Conservation (phyloP, 2,888 invertebrate genomes). For the Dasypolia templi region DNA sequence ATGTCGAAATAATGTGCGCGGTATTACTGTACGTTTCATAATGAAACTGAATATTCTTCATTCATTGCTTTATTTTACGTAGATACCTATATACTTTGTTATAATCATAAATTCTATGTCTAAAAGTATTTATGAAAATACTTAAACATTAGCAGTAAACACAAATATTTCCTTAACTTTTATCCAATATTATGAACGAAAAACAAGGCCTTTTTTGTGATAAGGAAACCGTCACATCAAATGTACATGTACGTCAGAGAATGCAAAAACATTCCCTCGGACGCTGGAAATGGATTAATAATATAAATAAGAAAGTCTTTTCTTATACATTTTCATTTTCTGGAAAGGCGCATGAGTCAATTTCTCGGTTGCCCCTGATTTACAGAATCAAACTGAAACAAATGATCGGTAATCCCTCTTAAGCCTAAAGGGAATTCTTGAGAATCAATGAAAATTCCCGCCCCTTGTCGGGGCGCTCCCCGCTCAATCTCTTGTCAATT, state of each 20-base stretch:
- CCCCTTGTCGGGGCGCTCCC: conserved; percentile 55
- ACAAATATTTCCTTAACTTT: background rate
- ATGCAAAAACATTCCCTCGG: conserved; percentile 42
- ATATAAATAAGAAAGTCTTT: conserved; percentile 42
- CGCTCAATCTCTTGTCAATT: conserved; percentile 70
- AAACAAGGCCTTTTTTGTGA: background rate
- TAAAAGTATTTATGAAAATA: background rate
- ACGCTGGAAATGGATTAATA: conserved; percentile 37
- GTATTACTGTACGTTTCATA: conserved; percentile 35
- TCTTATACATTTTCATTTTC: conserved; percentile 52
- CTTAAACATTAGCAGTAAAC: background rate
- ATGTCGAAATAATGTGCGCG: conserved; percentile 31
- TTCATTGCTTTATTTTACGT: background rate
- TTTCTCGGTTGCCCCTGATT: conserved; percentile 57
- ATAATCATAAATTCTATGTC: background rate
- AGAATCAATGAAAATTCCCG: conserved; percentile 66
- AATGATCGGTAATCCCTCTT: conserved; percentile 70
- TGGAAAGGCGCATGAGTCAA: conserved; percentile 50
- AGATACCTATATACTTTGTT: background rate
- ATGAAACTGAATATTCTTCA: conserved; percentile 15
- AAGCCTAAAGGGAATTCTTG: conserved; percentile 64
- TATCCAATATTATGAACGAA: background rate
- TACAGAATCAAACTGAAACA: conserved; percentile 67
- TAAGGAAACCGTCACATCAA: conserved; percentile 16
- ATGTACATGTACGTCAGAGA: conserved; percentile 11